These are phyloP conservation scores for Stenotaenia linearis DNA, from an alignment of 2,888 invertebrate species.

Conservation along the genomic window DNA sequence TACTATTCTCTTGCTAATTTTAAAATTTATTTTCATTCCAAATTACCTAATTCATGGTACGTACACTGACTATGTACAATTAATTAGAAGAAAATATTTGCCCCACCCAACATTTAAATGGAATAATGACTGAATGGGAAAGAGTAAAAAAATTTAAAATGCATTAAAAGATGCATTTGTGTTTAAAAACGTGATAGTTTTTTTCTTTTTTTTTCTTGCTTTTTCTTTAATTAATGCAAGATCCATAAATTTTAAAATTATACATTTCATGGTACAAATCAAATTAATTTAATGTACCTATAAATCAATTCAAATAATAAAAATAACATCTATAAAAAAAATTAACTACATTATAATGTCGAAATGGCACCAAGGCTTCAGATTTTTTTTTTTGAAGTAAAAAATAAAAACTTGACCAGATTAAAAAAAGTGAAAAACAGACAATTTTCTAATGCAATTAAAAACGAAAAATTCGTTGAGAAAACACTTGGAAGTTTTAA, in stretches of 20 bases:
- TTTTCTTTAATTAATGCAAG: neutral
- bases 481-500: no score
- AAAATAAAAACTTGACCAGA: neutral
- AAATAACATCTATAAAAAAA: neutral
- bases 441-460: neutral
- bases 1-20: neutral
- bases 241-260: neutral
- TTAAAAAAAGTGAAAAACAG: neutral
- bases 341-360: neutral
- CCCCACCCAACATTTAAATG: neutral
- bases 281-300: neutral
- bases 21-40: neutral
- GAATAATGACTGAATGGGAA: neutral
- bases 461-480: no score
- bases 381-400: neutral
- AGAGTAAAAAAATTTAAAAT: slow-evolving; percentile 7
- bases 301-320: neutral
- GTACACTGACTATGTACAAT: slow-evolving; percentile 4
- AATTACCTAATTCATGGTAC: neutral
- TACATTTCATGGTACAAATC: neutral
- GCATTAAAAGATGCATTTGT: neutral
- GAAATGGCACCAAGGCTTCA: neutral
- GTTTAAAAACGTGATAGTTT: neutral
- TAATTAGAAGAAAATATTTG: slow-evolving; percentile 7
- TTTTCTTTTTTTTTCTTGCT: neutral